These are phyloP conservation scores for Pholis gunnellus DNA, from an alignment of 2,113 vertebrate genomes.

Conservation along the genomic window DNA sequence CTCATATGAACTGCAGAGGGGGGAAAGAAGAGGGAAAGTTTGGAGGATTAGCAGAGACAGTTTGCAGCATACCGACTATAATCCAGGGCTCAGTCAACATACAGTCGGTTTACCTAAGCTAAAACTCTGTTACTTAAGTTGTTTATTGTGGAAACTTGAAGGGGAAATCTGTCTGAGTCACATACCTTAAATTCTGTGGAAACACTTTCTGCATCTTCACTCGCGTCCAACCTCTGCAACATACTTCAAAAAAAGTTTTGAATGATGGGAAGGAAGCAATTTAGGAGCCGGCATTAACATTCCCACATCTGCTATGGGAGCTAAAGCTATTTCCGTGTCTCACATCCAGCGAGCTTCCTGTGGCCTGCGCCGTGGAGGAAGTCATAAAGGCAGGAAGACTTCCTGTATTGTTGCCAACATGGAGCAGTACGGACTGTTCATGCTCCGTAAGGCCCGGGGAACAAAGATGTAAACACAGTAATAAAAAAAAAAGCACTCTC, in stretches of 20 bases:
- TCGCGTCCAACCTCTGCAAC: not conserved
- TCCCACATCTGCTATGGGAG: constrained; percentile 67
- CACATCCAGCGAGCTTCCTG: constrained; percentile 68
- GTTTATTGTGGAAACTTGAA: constrained; percentile 20
- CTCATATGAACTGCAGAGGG: not conserved
- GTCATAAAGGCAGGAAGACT: constrained; percentile 84
- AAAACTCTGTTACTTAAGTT: constrained; percentile 31
- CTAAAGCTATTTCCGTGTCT: constrained; percentile 63
- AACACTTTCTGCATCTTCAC: not conserved
- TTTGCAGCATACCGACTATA: constrained; percentile 27
- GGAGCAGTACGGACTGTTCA: constrained; percentile 25
- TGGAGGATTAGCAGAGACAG: constrained; percentile 41
- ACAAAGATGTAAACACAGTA: constrained; percentile 37
- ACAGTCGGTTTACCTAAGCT: constrained; percentile 19
- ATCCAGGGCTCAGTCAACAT: constrained; percentile 39
- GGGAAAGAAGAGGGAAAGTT: not conserved
- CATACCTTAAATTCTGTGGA: not conserved
- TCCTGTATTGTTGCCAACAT: constrained; percentile 77
- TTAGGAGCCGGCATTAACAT: constrained; percentile 38
- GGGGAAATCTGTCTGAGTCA: not conserved
- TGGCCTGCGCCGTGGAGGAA: constrained; percentile 74
- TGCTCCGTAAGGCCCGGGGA: constrained; percentile 2
- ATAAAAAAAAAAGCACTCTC: constrained; percentile 29
- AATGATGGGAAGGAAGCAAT: constrained; percentile 59
- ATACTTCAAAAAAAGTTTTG: not conserved